Evolutionary conservation across 2,888 invertebrate species (phyloP).

Genomic region (Linnaemya vulpina): DNA sequence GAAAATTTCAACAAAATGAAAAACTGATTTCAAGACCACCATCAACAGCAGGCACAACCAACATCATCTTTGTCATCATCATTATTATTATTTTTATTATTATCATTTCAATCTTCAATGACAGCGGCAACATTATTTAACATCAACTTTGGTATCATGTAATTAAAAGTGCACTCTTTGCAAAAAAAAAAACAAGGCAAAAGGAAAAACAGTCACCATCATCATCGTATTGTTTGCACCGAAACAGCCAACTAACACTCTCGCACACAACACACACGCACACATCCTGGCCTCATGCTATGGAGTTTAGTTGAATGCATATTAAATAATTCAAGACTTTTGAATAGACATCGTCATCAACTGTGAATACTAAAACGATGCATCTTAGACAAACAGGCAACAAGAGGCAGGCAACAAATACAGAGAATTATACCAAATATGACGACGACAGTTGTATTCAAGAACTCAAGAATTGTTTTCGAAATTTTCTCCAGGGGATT

Average conservation of each 20-base stretch:
- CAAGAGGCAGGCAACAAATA: constrained; percentile 29
- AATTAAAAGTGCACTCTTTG: constrained; percentile 70
- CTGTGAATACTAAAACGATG: constrained; percentile 56
- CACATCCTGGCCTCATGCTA: neutral
- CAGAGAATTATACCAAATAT: constrained; percentile 52
- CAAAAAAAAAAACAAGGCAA: constrained; percentile 31
- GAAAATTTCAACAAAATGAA: constrained; percentile 53
- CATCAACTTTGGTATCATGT: constrained; percentile 68
- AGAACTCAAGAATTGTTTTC: constrained; percentile 56
- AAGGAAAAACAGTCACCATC: constrained; percentile 21
- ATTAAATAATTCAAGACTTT: constrained; percentile 64
- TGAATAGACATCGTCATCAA: constrained; percentile 53
- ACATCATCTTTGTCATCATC: constrained; percentile 45
- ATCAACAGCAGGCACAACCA: constrained; percentile 26
- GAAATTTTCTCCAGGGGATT: constrained; percentile 64
- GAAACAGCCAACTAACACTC: neutral
- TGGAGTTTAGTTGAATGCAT: constrained; percentile 50
- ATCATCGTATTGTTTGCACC: constrained; percentile 28
- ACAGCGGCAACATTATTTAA: constrained; percentile 63
- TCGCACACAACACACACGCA: neutral
- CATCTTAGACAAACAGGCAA: constrained; percentile 50
- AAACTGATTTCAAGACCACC: constrained; percentile 65
- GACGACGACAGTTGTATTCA: constrained; percentile 45
- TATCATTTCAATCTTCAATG: constrained; percentile 62
- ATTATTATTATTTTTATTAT: constrained; percentile 40